Base-by-base conservation (phyloP, 2,113 vertebrate species). In the Oreochromis spilurus region DNA sequence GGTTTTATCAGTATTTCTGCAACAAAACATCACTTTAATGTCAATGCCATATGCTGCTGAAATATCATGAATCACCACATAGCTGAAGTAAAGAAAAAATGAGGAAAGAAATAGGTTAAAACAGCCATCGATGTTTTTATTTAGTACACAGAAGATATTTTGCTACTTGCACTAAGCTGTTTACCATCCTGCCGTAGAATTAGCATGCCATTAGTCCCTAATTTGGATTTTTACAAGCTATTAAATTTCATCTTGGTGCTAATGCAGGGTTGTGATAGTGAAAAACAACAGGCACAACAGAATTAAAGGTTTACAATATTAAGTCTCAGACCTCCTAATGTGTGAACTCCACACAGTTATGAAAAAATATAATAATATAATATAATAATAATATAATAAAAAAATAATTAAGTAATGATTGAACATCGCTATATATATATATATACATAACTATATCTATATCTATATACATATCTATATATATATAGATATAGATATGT, bases 401-500 rank as follows among this genome's bases (percentile, higher is more conserved):
- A 21, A 45, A 7, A 34, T 34, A 9, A 60, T 60, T 24, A 24
- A 24, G 21, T 3, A 40, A 9, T 58, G 7, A 60, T 31, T 16
- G 36, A 19, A 12, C n/a, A 21, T 21, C 5, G 5, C 19, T 1
- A 2, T 13, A 2, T 21, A 2, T 4, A 4, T 14, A 4, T 8
- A 8, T 7, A 2, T 24, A 24, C 21, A 34, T 24, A 24, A 24
- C 21, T 24, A 24, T 24, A 24, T 24, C 21, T 24, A 24, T 24
- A 24, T 24, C 21, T 24, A 24, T 24, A 24, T 24, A 24, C 21
- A 2, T 13, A 2, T 21, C 21, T 21, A 2, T 4, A 4, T 14
- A 4, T 8, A 8, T 7, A 2, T 24, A 55, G 5, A 8, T 14
- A 14, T 3, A 0, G 21, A 24, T 24, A 24, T 24, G 2, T 24